These are phyloP conservation scores for Ephialtes manifestator DNA, from an alignment of 2,888 invertebrate genomes.

Conservation along the genomic window DNA sequence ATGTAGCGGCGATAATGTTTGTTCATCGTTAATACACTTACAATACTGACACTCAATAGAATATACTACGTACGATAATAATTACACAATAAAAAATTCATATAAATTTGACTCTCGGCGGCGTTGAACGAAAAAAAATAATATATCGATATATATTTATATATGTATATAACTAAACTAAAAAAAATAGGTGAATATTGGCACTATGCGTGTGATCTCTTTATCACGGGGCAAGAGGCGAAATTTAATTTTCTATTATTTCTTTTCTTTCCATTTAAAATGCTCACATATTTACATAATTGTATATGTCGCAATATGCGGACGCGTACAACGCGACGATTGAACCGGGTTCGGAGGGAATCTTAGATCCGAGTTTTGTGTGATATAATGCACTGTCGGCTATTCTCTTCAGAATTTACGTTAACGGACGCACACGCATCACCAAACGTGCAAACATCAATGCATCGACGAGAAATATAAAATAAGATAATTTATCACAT, in stretches of 20 bases:
- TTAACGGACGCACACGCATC: slow-evolving; percentile 35
- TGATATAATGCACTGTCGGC: slow-evolving; percentile 62
- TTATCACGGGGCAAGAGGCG: slow-evolving; percentile 22
- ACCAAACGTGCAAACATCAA: slow-evolving; percentile 34
- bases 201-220: slow-evolving; percentile 30
- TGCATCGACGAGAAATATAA: slow-evolving; percentile 34
- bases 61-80: slow-evolving; percentile 28
- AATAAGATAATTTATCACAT: slow-evolving; percentile 43
- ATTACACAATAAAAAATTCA: slow-evolving; percentile 24
- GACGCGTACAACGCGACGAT: slow-evolving; percentile 7
- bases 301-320: slow-evolving; percentile 2
- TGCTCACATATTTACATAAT: slow-evolving; percentile 39
- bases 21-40: slow-evolving; percentile 32
- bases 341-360: slow-evolving; percentile 31
- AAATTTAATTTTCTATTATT: slow-evolving; percentile 21
- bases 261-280: slow-evolving; percentile 19
- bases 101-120: slow-evolving; percentile 21
- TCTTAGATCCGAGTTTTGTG: slow-evolving; percentile 49
- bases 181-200: slow-evolving; percentile 39
- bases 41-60: slow-evolving; percentile 52
- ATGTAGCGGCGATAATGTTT: slow-evolving; percentile 37
- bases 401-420: slow-evolving; percentile 31
- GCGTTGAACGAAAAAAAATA: slow-evolving; percentile 10
- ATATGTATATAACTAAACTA: slow-evolving; percentile 6
- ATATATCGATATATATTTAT: slow-evolving; percentile 1